Conservation (phyloP, 2,797 vertebrate genomes). For the Babyrousa celebensis region DNA sequence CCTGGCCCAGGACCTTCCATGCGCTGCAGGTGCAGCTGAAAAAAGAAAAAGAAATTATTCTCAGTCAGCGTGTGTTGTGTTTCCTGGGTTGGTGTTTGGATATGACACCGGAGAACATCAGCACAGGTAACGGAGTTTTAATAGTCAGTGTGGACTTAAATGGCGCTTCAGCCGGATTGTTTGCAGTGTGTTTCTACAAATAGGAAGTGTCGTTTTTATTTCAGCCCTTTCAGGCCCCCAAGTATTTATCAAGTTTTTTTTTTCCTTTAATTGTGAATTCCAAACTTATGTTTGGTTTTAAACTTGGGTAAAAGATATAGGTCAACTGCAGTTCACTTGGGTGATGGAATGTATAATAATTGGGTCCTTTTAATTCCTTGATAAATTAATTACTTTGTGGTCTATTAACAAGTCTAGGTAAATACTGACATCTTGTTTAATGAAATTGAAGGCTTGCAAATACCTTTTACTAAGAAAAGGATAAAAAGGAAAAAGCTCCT, state of each 20-base stretch:
- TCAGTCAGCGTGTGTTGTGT: background rate
- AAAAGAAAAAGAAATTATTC: background rate
- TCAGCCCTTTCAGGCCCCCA: background rate
- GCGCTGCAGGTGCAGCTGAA: no score
- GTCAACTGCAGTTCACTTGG: background rate
- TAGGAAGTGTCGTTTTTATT: background rate
- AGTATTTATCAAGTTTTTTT: background rate
- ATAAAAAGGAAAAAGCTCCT: rapidly evolving
- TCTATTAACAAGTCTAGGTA: background rate
- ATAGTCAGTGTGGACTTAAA: rapidly evolving
- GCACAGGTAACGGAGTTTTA: background rate
- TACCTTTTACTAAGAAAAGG: background rate
- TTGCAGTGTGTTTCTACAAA: background rate
- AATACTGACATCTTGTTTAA: conserved; percentile 2
- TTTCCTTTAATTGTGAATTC: background rate
- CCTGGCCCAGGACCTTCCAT: no score
- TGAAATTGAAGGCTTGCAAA: background rate
- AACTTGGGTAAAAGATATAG: background rate
- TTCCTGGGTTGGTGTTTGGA: background rate
- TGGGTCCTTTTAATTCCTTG: conserved; percentile 11
- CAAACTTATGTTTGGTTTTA: conserved; percentile 22
- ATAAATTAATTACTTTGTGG: background rate
- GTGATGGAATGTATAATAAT: background rate
- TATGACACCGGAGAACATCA: background rate
- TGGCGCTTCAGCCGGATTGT: background rate